phyloP scores from a whole-genome alignment of 2,113 vertebrate genomes.

The western clawed frog (Xenopus tropicalis) region UCB_Xtro_10.0 CM004447.2:61639001-61639500 shows the following conservation, averaged over 20 bases:
- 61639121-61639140: slow-evolving; percentile 59
- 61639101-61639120: slow-evolving; percentile 54
- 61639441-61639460: too few species aligned
- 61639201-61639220: slow-evolving; percentile 75
- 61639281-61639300: slow-evolving; percentile 76
- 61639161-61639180: slow-evolving; percentile 79
- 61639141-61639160: slow-evolving; percentile 70
- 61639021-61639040: slow-evolving; percentile 95
- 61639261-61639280: slow-evolving; percentile 86
- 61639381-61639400: too few species aligned
- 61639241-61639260: slow-evolving; percentile 77
- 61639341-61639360: too few species aligned
- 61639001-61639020: slow-evolving; percentile 87
- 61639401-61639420: too few species aligned
- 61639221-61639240: slow-evolving; percentile 81
- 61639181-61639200: slow-evolving; percentile 85
- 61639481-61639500: too few species aligned
- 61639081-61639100: slow-evolving; percentile 53
- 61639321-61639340: background rate
- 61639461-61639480: too few species aligned
- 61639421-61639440: too few species aligned
- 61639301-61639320: accelerated
- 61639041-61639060: slow-evolving; percentile 75
- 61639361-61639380: too few species aligned
- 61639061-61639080: slow-evolving; percentile 80